Conservation (phyloP, 2,113 vertebrate genomes). For the Caranx melampygus region DNA sequence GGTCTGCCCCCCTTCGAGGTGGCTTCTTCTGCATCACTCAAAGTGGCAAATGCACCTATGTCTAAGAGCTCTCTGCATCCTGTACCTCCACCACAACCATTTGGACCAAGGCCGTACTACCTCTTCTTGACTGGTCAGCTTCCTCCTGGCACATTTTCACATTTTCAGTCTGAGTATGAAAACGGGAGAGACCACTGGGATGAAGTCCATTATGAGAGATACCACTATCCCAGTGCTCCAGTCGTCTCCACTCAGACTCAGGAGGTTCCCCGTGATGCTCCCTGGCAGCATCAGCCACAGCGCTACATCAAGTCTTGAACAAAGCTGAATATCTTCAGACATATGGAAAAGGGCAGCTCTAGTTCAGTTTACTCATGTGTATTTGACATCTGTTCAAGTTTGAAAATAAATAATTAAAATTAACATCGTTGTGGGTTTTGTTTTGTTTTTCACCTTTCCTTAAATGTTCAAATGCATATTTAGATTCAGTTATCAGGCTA, state of each 20-base stretch:
- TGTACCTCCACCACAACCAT: too few species aligned
- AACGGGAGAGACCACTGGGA: background rate
- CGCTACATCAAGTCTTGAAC: background rate
- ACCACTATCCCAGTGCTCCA: background rate
- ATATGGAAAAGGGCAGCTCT: background rate
- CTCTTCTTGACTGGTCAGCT: slow-evolving; percentile 31
- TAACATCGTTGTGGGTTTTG: background rate
- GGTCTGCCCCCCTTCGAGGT: background rate
- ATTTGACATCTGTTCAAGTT: background rate
- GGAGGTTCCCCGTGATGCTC: background rate
- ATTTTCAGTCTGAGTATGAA: slow-evolving; percentile 14
- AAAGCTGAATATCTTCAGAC: background rate
- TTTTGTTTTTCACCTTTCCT: background rate
- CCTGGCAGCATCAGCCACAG: background rate
- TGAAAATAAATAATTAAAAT: background rate
- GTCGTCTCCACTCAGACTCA: background rate
- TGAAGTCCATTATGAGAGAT: slow-evolving; percentile 28
- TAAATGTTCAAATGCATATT: background rate
- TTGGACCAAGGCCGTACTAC: background rate
- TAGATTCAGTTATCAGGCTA: background rate
- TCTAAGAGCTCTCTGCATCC: background rate
- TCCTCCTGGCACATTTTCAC: slow-evolving; percentile 12
- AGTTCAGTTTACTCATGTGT: background rate
- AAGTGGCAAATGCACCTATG: fast-evolving
- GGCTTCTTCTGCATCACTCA: too few species aligned